Conservation (phyloP, 2,113 vertebrate species). For the Heteronetta atricapilla region DNA sequence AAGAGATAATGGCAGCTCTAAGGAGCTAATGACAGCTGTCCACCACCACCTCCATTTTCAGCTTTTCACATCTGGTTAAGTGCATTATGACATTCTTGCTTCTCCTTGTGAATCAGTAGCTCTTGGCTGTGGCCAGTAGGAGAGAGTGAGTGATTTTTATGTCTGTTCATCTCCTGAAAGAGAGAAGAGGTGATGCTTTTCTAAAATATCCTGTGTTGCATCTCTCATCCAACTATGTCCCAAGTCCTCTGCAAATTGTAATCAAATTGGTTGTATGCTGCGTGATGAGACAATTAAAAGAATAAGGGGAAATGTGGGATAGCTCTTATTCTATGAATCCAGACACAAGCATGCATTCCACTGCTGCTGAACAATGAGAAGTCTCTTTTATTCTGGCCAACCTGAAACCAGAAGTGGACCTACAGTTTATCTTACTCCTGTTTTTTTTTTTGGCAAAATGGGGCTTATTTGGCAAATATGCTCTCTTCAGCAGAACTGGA, state of each 20-base stretch:
- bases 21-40: slow-evolving; percentile 32
- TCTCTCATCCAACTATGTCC: background rate
- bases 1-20: background rate
- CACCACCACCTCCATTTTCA: background rate
- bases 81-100: slow-evolving; percentile 20
- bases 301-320: background rate
- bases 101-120: slow-evolving; percentile 11
- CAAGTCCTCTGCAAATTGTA: background rate
- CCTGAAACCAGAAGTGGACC: background rate
- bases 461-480: background rate
- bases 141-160: slow-evolving; percentile 19
- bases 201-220: background rate
- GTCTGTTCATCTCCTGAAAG: background rate
- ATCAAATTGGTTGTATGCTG: background rate
- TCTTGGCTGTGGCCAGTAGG: slow-evolving; percentile 7
- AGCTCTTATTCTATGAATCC: background rate
- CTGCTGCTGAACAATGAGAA: background rate
- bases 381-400: background rate
- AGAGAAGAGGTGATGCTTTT: background rate
- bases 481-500: slow-evolving; percentile 29
- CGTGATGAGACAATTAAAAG: background rate
- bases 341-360: background rate
- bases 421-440: background rate
- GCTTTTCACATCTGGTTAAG: slow-evolving; percentile 46
- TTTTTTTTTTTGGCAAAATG: slow-evolving; percentile 5